A percentile compares a stretch with the other conserved stretches of the same genome.
These are phyloP conservation scores for Thereva unica DNA, from an alignment of 2,888 invertebrate genomes.

Conservation along the genomic window DNA sequence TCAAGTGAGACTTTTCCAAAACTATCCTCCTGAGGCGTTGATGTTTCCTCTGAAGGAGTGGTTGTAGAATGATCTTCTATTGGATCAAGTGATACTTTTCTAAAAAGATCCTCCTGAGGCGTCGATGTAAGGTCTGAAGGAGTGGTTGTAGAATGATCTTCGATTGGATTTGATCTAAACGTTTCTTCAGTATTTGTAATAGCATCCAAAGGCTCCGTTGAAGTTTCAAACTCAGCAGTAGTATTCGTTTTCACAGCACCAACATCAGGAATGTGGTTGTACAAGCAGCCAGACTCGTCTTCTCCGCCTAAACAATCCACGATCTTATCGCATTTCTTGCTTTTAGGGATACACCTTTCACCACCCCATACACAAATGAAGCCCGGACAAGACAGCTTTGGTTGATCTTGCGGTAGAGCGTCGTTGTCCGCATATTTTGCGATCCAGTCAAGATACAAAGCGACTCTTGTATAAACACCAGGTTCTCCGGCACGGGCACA, in stretches of 20 bases:
- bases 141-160: too few species aligned
- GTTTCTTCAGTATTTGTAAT: background rate
- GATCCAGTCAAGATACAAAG: conserved; percentile 77
- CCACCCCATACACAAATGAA: conserved; percentile 70
- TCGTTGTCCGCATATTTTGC: conserved; percentile 56
- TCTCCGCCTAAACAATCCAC: conserved; percentile 80
- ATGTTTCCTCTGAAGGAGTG: too few species aligned
- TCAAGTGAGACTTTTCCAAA: too few species aligned
- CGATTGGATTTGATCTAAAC: background rate
- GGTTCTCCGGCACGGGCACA: conserved; percentile 79
- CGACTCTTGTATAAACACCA: conserved; percentile 81
- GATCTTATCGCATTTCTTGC: conserved; percentile 70
- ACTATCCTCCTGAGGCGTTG: too few species aligned
- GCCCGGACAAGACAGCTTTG: conserved; percentile 71
- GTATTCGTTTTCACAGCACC: conserved; percentile 45
- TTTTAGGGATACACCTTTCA: conserved; percentile 69
- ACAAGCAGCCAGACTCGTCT: conserved; percentile 74
- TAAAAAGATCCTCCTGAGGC: too few species aligned
- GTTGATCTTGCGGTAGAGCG: conserved; percentile 55
- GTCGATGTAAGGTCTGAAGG: too few species aligned
- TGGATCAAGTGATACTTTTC: background rate
- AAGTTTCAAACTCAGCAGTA: background rate
- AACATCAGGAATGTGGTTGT: conserved; percentile 53
- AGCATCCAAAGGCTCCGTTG: background rate
- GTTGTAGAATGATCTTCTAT: too few species aligned